These are phyloP conservation scores for Oryzias celebensis DNA, from an alignment of 2,113 vertebrate species.

Conservation along the genomic window DNA sequence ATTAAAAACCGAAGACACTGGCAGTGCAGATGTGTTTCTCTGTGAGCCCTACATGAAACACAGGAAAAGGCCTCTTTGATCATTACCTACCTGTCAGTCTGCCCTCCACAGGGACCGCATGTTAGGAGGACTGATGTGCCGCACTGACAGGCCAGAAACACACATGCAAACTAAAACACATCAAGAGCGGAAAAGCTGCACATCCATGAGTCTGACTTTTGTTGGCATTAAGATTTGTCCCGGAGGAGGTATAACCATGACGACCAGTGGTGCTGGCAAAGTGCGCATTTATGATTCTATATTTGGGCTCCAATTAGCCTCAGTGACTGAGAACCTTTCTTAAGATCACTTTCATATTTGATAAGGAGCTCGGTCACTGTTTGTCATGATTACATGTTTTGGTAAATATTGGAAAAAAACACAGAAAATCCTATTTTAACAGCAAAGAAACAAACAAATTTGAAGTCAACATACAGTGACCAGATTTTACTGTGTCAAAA, in stretches of 20 bases:
- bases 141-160: conserved; percentile 64
- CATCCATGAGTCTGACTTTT: conserved; percentile 43
- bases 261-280: conserved; percentile 54
- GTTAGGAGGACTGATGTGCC: conserved; percentile 68
- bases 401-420: conserved; percentile 35
- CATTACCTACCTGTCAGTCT: conserved; percentile 76
- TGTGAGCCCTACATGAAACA: conserved; percentile 71
- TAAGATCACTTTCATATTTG: conserved; percentile 32
- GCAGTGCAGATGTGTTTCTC: conserved; percentile 64
- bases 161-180: conserved; percentile 59
- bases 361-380: conserved; percentile 36
- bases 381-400: conserved; percentile 34
- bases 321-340: conserved; percentile 36
- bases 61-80: conserved; percentile 74
- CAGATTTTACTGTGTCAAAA: too few relatives aligned
- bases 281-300: conserved; percentile 61
- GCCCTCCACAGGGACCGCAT: conserved; percentile 68
- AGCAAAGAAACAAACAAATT: conserved; percentile 25
- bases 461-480: too few relatives aligned
- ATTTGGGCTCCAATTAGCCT: conserved; percentile 70
- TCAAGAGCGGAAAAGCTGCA: conserved; percentile 9
- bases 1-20: conserved; percentile 56
- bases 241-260: conserved; percentile 64
- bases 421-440: conserved; percentile 16
- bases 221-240: conserved; percentile 53